Evolutionary conservation across 2,797 vertebrate species (phyloP).

Genomic region (Chaetodon trifasciatus): DNA sequence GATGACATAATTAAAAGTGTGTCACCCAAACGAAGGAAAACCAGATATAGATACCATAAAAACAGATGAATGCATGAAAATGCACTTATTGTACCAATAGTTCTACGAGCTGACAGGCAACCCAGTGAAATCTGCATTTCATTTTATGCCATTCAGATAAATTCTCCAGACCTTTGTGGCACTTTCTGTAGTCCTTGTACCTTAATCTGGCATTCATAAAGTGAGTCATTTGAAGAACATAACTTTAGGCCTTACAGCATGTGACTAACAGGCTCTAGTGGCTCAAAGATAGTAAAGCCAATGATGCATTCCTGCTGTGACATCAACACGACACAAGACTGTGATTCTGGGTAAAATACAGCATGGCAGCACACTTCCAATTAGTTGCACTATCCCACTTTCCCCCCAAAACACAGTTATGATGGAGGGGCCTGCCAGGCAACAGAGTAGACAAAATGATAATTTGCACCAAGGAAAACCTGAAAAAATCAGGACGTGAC

Average conservation of each 20-base stretch:
- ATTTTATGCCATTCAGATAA: background rate
- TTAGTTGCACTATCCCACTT: no score
- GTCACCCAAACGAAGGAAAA: no score
- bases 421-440: background rate
- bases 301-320: conserved; percentile 3
- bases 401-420: background rate
- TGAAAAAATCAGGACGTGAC: background rate
- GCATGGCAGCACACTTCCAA: background rate
- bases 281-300: background rate
- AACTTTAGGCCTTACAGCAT: background rate
- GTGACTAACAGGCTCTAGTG: background rate
- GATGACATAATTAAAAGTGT: no score
- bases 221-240: background rate
- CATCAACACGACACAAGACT: background rate
- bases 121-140: background rate
- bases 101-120: no score
- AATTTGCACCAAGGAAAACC: background rate
- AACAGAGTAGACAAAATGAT: background rate
- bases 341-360: background rate
- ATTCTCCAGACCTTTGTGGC: background rate
- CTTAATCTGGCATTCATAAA: background rate
- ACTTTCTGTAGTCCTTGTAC: background rate
- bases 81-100: no score
- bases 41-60: no score
- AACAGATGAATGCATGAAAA: no score